Evolutionary conservation across 2,113 vertebrate species (phyloP).

Genomic region (Ciconia boyciana): DNA sequence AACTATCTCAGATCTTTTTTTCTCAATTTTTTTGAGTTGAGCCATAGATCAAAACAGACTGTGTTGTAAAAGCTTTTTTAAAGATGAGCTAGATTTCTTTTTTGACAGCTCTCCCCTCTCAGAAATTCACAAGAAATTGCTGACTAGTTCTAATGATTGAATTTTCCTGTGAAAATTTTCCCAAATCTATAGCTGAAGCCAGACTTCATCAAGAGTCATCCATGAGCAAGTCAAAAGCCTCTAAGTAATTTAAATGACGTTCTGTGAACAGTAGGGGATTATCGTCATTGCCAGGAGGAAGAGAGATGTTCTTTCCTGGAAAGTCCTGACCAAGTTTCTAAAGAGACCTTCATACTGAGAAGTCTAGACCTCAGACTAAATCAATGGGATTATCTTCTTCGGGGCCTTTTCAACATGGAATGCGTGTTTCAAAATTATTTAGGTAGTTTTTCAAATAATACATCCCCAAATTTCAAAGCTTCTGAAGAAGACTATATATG

Average conservation of each 20-base stretch:
- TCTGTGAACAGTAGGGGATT: neutral
- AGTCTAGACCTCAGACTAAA: neutral
- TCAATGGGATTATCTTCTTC: neutral
- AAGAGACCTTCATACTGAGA: neutral
- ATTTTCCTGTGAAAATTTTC: neutral
- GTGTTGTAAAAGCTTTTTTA: slow-evolving; percentile 52
- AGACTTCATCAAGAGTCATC: neutral
- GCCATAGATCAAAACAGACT: slow-evolving; percentile 33
- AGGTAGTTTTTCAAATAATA: neutral
- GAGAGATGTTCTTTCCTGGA: neutral
- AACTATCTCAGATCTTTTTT: neutral
- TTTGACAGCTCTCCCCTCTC: neutral
- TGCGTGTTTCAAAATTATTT: neutral
- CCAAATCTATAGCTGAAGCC: neutral
- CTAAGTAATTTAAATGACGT: neutral
- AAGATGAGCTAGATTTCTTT: slow-evolving; percentile 36
- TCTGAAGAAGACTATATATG: neutral
- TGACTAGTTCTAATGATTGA: neutral
- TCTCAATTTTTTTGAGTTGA: neutral
- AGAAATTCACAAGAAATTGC: slow-evolving; percentile 35
- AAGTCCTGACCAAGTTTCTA: neutral
- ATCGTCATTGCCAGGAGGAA: neutral
- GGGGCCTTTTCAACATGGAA: neutral
- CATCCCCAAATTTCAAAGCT: neutral
- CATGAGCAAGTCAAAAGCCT: neutral